A percentile compares a stretch with the other conserved stretches of the same genome.
phyloP scores from a whole-genome alignment of 1,140 invertebrate species.

The Diploscapter pachys region DNA sequence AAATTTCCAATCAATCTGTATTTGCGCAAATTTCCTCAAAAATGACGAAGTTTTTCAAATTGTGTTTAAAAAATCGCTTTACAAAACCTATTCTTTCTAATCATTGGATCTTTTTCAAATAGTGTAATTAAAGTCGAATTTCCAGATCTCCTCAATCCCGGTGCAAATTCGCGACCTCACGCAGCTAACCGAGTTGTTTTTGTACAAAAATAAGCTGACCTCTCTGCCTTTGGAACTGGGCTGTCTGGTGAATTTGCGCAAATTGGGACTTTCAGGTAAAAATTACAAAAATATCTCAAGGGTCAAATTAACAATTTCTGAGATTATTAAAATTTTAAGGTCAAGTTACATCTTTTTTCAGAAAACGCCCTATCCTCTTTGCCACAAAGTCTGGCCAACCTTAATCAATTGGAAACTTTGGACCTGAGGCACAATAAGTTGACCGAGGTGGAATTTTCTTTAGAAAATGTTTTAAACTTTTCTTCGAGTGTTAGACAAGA shows the following conservation, averaged over 20 bases:
- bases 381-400: slow-evolving; percentile 81
- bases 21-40: neutral
- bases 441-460: slow-evolving; percentile 69
- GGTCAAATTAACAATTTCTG: neutral
- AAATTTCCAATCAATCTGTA: no score
- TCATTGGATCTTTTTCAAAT: no score
- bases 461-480: slow-evolving; percentile 12
- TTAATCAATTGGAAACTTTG: slow-evolving; percentile 82
- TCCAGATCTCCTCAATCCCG: slow-evolving; percentile 79
- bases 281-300: no score
- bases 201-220: slow-evolving; percentile 85
- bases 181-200: slow-evolving; percentile 89
- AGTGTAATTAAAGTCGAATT: slow-evolving; percentile 3
- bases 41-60: neutral
- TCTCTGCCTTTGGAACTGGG: slow-evolving; percentile 90
- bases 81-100: no score
- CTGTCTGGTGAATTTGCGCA: slow-evolving; percentile 71
- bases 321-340: neutral
- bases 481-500: no score
- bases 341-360: slow-evolving; percentile 55
- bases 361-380: slow-evolving; percentile 94
- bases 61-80: no score
- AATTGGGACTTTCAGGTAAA: slow-evolving; percentile 19
- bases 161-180: slow-evolving; percentile 82
- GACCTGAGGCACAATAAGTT: slow-evolving; percentile 97